phyloP scores from a whole-genome alignment of 2,113 vertebrate genomes.

The Porphyrio hochstetteri region DNA sequence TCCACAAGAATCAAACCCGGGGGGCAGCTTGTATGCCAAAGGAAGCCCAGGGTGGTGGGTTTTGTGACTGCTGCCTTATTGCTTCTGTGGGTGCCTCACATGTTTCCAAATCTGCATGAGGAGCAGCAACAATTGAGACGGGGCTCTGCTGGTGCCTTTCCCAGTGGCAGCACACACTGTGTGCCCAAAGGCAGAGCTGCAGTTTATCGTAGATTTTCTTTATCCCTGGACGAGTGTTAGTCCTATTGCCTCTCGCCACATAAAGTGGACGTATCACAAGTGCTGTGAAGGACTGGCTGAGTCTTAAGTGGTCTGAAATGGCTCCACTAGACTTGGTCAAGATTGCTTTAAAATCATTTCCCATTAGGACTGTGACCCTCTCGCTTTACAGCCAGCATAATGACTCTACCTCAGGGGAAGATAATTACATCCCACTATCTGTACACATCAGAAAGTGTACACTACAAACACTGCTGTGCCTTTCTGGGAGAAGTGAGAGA shows the following conservation, averaged over 20 bases:
- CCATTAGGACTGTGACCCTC: constrained; percentile 45
- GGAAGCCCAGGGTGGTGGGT: not conserved
- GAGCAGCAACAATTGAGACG: not conserved
- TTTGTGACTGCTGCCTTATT: not conserved
- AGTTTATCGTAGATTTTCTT: not conserved
- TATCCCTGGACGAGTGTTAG: not conserved
- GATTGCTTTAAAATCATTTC: constrained; percentile 62
- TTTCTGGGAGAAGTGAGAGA: not conserved
- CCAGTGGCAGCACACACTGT: not conserved
- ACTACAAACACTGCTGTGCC: not conserved
- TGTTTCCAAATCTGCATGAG: constrained; percentile 1
- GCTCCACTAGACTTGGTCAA: constrained; percentile 54
- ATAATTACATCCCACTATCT: constrained; percentile 50
- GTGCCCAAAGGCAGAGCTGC: not conserved
- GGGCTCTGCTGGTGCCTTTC: not conserved
- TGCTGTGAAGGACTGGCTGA: constrained; percentile 18
- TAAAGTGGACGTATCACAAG: constrained; percentile 41
- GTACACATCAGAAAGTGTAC: not conserved
- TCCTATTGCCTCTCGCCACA: not conserved
- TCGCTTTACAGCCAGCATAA: constrained; percentile 23
- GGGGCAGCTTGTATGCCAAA: not conserved
- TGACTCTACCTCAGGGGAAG: constrained; percentile 20
- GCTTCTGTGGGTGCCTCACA: not conserved
- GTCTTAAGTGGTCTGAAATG: constrained; percentile 61
- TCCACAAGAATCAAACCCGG: not conserved